Percentiles rank a stretch among this genome's conserved stretches.
Conservation (phyloP, 2,888 invertebrate species). For the Torymus texanus region DNA sequence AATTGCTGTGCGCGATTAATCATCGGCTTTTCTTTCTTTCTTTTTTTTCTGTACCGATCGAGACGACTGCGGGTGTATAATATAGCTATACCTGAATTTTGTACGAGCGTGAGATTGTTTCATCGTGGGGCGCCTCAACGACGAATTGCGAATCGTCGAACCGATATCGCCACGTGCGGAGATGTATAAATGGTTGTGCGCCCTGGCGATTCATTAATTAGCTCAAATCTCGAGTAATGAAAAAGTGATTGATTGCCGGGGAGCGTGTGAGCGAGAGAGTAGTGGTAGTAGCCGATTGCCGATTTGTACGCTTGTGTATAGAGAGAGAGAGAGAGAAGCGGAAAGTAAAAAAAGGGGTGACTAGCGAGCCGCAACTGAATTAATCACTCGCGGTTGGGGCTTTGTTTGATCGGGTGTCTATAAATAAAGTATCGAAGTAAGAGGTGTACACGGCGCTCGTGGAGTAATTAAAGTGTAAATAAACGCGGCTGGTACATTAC, state of each 20-base stretch:
- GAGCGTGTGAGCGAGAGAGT: neutral
- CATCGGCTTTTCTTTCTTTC: neutral
- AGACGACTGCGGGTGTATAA: too few species aligned
- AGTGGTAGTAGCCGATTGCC: neutral
- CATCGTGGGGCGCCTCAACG: too few species aligned
- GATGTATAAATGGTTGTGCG: conserved; percentile 11
- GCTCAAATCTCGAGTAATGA: conserved; percentile 44
- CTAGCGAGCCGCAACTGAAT: neutral
- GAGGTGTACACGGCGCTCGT: too few species aligned
- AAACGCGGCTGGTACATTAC: neutral
- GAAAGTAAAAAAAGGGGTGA: neutral
- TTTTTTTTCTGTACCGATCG: too few species aligned
- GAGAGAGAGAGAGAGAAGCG: neutral
- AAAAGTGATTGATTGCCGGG: conserved; percentile 41
- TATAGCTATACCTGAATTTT: too few species aligned
- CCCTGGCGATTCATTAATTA: conserved; percentile 34
- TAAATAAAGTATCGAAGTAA: too few species aligned
- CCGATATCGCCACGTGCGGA: too few species aligned
- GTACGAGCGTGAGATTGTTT: too few species aligned
- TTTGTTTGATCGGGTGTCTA: neutral
- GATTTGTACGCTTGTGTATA: conserved; percentile 5
- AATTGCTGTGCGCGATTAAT: conserved; percentile 26
- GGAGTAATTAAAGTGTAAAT: neutral
- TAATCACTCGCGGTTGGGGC: neutral
- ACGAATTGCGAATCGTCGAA: too few species aligned